Percentiles rank a stretch among this genome's conserved stretches.
phyloP scores from a whole-genome alignment of 2,113 vertebrate genomes.

The Sciurus niger region DNA sequence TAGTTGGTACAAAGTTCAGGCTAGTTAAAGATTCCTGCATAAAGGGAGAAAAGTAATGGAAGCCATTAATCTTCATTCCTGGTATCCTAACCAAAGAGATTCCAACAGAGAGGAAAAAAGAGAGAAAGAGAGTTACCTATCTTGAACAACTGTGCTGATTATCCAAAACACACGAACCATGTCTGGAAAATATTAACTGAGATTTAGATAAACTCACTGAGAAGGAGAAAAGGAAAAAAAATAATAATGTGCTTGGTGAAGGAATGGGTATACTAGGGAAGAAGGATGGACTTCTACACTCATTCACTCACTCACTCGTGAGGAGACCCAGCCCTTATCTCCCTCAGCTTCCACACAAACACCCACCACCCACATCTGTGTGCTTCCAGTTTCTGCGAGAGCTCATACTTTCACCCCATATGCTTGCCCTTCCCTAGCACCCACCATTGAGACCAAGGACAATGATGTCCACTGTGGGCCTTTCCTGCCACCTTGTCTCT shows the following conservation, averaged over 20 bases:
- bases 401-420: neutral
- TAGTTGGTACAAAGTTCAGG: slow-evolving; percentile 8
- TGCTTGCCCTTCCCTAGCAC: neutral
- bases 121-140: neutral
- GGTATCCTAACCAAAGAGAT: neutral
- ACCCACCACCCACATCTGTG: neutral
- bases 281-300: neutral
- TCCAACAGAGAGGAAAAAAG: neutral
- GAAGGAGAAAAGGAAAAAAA: neutral
- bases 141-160: slow-evolving; percentile 38
- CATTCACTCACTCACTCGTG: neutral
- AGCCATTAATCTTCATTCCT: slow-evolving; percentile 60
- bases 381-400: neutral
- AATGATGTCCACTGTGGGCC: neutral
- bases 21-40: slow-evolving; percentile 43
- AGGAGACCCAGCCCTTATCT: neutral
- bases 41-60: slow-evolving; percentile 37
- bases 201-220: neutral
- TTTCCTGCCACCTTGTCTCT: neutral
- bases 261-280: neutral
- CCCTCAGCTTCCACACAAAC: neutral
- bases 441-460: neutral
- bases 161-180: slow-evolving; percentile 22
- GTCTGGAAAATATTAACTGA: slow-evolving; percentile 51
- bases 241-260: neutral